These are phyloP conservation scores for Sphaerophoria rueppellii DNA, from an alignment of 2,888 invertebrate genomes.

Conservation along the genomic window DNA sequence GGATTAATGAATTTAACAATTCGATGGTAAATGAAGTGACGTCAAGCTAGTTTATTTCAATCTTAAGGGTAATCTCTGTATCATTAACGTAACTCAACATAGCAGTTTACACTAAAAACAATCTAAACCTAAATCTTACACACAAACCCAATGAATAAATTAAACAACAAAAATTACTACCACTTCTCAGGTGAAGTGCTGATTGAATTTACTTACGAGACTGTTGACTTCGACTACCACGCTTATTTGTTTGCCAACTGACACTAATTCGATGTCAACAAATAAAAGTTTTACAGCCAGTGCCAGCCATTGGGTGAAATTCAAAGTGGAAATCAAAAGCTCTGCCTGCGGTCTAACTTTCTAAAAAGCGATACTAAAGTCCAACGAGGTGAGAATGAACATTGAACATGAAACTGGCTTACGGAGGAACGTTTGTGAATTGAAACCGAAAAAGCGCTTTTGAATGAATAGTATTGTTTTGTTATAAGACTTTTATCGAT, in stretches of 20 bases:
- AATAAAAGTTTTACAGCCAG: not conserved
- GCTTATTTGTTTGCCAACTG: slow-evolving; percentile 24
- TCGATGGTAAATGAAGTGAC: too few relatives aligned
- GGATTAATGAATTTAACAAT: too few relatives aligned
- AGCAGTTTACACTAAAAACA: too few relatives aligned
- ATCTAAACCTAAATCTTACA: not conserved
- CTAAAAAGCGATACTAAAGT: not conserved
- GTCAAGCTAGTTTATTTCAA: too few relatives aligned
- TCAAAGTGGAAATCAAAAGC: slow-evolving; percentile 26
- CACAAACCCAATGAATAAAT: too few relatives aligned
- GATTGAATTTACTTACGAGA: not conserved
- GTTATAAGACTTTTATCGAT: too few relatives aligned
- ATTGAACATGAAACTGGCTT: not conserved
- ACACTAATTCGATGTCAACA: slow-evolving; percentile 45
- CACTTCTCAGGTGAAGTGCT: not conserved
- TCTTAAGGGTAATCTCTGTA: too few relatives aligned
- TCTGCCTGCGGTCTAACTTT: slow-evolving; percentile 29
- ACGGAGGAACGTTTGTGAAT: not conserved
- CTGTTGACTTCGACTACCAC: not conserved
- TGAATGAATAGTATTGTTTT: not conserved
- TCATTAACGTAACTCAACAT: too few relatives aligned
- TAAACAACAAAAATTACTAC: not conserved
- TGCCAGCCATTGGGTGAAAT: slow-evolving; percentile 28
- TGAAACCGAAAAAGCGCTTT: not conserved
- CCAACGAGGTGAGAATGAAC: slow-evolving; percentile 3